Conservation (phyloP, 2,113 vertebrate species). For the Sander vitreus region DNA sequence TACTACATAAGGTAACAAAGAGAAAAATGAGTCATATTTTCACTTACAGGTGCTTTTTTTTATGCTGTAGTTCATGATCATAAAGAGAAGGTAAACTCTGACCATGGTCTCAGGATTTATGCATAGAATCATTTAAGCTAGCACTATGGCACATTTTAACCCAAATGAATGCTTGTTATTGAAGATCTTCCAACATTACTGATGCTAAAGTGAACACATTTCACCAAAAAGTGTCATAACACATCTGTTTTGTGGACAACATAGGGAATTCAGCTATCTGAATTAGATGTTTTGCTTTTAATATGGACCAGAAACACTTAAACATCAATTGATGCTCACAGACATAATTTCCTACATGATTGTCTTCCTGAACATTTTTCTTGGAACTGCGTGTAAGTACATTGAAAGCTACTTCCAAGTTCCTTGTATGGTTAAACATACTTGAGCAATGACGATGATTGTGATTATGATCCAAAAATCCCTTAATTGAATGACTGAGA, state of each 20-base stretch:
- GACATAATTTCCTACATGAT: neutral
- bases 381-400: neutral
- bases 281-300: neutral
- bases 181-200: neutral
- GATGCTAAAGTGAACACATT: neutral
- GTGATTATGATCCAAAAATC: neutral
- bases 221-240: neutral
- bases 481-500: neutral
- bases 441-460: neutral
- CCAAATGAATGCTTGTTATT: neutral
- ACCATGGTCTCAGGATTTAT: neutral
- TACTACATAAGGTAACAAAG: neutral
- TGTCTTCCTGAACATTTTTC: neutral
- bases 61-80: neutral
- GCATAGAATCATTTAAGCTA: neutral
- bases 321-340: neutral
- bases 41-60: neutral
- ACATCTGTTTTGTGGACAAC: neutral
- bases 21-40: too few species aligned
- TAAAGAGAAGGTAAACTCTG: conserved; percentile 30
- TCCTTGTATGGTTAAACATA: neutral
- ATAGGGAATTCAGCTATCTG: too few species aligned
- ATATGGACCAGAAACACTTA: neutral
- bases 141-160: neutral
- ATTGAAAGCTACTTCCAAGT: neutral